Percentiles rank a stretch among this genome's conserved stretches.
These are phyloP conservation scores for Mylabris sibirica DNA, from an alignment of 2,888 invertebrate genomes.

Conservation along the genomic window DNA sequence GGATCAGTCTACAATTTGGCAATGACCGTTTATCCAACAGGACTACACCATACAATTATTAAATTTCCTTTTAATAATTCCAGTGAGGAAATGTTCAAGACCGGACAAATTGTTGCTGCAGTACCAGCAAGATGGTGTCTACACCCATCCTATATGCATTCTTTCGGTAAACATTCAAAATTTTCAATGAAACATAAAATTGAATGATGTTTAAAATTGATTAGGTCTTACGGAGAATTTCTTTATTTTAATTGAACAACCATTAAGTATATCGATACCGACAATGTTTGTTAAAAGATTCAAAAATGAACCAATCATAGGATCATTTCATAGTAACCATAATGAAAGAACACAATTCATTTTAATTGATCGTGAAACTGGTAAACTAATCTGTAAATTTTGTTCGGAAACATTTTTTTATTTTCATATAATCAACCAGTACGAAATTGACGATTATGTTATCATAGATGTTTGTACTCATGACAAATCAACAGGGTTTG, in stretches of 20 bases:
- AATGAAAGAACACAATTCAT: constrained; percentile 71
- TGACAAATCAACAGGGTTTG: constrained; percentile 80
- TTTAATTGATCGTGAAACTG: constrained; percentile 65
- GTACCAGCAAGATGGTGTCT: constrained; percentile 80
- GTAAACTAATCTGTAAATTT: constrained; percentile 66
- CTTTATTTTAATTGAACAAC: constrained; percentile 90
- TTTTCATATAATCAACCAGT: constrained; percentile 87
- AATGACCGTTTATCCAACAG: constrained; percentile 70
- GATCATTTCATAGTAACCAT: constrained; percentile 78
- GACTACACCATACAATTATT: constrained; percentile 74
- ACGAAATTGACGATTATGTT: constrained; percentile 70
- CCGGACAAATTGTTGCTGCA: constrained; percentile 73
- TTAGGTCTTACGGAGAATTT: constrained; percentile 79
- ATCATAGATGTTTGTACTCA: constrained; percentile 85
- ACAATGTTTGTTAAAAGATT: constrained; percentile 69
- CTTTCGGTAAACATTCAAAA: constrained; percentile 69
- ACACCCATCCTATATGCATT: constrained; percentile 91
- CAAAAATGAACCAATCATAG: constrained; percentile 70
- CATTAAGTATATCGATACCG: constrained; percentile 75
- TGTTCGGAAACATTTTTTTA: constrained; percentile 78
- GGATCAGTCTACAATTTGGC: constrained; percentile 82
- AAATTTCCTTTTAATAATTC: constrained; percentile 67
- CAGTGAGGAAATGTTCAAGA: constrained; percentile 67
- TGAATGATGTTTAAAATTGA: not conserved
- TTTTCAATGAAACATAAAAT: too few species aligned